Base-by-base conservation (phyloP, 1,140 invertebrate species). In the Heliconius nattereri region DNA sequence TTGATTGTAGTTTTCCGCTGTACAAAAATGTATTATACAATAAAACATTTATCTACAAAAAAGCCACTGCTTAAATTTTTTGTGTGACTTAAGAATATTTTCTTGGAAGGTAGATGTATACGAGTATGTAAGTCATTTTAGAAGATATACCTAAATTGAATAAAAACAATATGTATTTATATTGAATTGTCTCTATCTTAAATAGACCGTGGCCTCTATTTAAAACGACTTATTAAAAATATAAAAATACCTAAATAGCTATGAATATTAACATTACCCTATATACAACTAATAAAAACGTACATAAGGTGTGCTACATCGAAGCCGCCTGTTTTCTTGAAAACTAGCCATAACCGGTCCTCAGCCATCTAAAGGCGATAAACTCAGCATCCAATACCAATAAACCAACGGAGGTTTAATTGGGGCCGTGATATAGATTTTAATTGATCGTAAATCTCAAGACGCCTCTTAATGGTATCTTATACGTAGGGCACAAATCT, bases 361-460 rank as follows among this genome's bases (percentile, higher is more conserved):
- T 77, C 75, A 2, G 86, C 81, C 82, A 76, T 78, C 78, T 73
- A 85, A 81, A 75, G 32, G 77, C 85, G 85, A 91, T 91, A 91
- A 91, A 87, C 79, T 79, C 78, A 85, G 72, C 77, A 76, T 79
- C 83, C 87, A 87, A 92, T 89, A 87, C 84, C 81, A 89, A 91
- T 93, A 92, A 92, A 94, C 85, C 81, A 87, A 87, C 85, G 81
- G 81, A 83, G 79, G 83, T 90, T 94, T 93, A 94, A 94, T 93
- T 94, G 91, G 89, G 83, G 81, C 85, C 79, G 85, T 84, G 86
- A 89, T 92, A 91, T 91, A 91, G 86, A 92, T 92, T 93, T 94
- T 93, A 94, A 94, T 94, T 94, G 92, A 84, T 84, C 86, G 84
- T 94, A 92, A 92, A 91, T 92, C 87, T 81, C 45, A 57, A 35